These are phyloP conservation scores for Masnerella sp. DNA, from an alignment of 2,888 invertebrate genomes.

Conservation along the genomic window DNA sequence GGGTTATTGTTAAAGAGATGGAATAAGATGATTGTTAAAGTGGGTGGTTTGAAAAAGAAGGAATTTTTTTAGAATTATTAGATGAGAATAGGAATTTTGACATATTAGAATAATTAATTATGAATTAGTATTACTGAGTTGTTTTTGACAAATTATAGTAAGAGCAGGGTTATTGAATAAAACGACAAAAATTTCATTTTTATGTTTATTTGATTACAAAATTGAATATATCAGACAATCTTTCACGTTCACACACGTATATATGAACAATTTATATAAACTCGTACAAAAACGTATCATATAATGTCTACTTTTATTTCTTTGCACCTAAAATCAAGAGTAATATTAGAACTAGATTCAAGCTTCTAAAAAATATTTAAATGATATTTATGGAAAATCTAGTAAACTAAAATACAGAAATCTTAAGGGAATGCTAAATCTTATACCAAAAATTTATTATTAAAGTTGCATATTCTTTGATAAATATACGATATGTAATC, in stretches of 20 bases:
- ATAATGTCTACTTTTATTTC: background rate
- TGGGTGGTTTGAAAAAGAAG: too few species aligned
- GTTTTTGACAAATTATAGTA: too few species aligned
- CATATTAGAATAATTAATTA: too few species aligned
- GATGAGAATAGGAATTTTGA: too few species aligned
- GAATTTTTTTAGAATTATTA: too few species aligned
- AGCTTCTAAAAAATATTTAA: background rate
- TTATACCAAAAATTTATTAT: constrained; percentile 2
- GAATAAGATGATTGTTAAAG: too few species aligned
- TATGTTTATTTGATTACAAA: constrained; percentile 23
- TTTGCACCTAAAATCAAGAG: constrained; percentile 5
- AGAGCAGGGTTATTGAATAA: constrained; percentile 44
- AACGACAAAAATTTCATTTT: constrained; percentile 6
- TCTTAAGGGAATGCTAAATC: constrained; percentile 17
- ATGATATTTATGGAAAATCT: background rate
- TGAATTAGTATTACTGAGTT: too few species aligned
- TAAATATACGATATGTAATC: background rate
- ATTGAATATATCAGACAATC: constrained; percentile 2
- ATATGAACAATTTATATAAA: constrained; percentile 16
- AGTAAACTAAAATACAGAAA: background rate
- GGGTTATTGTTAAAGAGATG: too few species aligned
- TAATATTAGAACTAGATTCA: background rate
- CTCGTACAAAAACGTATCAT: constrained; percentile 13
- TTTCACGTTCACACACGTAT: background rate
- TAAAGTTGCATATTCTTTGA: background rate